Evolutionary conservation across 2,888 invertebrate species (phyloP).

Genomic region (Notodonta dromedarius): DNA sequence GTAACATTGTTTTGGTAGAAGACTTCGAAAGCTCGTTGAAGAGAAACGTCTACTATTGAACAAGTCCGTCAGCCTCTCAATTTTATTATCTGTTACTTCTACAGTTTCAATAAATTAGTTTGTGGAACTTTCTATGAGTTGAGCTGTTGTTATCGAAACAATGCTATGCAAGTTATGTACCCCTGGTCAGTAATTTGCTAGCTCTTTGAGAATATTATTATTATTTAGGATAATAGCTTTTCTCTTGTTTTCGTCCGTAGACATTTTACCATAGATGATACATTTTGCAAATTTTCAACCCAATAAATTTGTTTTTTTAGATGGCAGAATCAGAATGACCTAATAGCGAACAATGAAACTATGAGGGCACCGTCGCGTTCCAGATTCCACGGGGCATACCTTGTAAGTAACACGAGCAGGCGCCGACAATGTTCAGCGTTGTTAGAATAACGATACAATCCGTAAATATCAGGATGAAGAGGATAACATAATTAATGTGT

Average conservation of each 20-base stretch:
- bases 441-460: constrained; percentile 20
- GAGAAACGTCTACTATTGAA: too few relatives aligned
- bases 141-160: background rate
- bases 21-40: too few relatives aligned
- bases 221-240: too few relatives aligned
- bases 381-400: constrained; percentile 12
- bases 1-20: too few relatives aligned
- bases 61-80: background rate
- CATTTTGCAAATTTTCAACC: background rate
- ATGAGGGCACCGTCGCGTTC: constrained; percentile 15
- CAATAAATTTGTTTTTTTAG: background rate
- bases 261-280: too few relatives aligned
- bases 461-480: background rate
- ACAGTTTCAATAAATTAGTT: constrained; percentile 3
- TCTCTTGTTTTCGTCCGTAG: too few relatives aligned
- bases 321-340: background rate
- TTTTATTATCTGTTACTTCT: constrained; percentile 4
- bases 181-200: background rate
- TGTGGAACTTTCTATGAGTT: background rate
- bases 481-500: background rate
- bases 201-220: background rate
- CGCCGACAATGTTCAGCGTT: constrained; percentile 21
- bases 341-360: constrained; percentile 12
- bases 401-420: constrained; percentile 5
- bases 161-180: background rate